Conservation (phyloP, 53 echinoderm and acorn worm genomes). For the Patiria pectinifera region DNA sequence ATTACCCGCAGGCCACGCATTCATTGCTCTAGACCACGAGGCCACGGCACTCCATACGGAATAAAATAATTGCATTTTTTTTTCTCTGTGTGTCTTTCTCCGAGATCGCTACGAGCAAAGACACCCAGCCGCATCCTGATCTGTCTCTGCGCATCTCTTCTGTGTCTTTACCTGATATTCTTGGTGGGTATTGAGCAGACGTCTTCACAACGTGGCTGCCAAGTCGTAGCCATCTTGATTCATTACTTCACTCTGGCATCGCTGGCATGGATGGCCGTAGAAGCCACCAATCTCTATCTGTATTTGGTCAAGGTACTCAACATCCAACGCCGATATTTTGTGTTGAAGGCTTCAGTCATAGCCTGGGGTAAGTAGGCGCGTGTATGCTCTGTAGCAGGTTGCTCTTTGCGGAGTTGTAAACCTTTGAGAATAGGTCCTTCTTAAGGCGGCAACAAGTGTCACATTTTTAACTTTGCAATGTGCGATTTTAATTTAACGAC, state of each 20-base stretch:
- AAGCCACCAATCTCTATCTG: conserved; percentile 54
- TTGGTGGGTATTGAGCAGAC: conserved; percentile 57
- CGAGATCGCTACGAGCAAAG: conserved; percentile 49
- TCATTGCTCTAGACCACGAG: too few species aligned
- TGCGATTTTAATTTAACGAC: too few species aligned
- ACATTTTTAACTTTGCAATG: too few species aligned
- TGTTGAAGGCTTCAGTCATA: conserved; percentile 35
- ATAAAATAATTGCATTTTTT: not conserved
- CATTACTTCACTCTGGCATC: conserved; percentile 60
- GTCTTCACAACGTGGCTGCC: conserved; percentile 15
- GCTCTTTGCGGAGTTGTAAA: not conserved
- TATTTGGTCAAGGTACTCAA: conserved; percentile 53
- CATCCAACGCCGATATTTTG: not conserved
- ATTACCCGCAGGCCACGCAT: too few species aligned
- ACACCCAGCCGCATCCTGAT: conserved; percentile 50
- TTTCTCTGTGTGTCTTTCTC: not conserved
- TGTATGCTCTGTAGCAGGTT: not conserved
- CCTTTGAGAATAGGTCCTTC: too few species aligned
- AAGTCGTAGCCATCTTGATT: conserved; percentile 43
- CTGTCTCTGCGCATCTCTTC: conserved; percentile 31
- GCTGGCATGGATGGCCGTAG: conserved; percentile 63
- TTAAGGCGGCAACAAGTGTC: too few species aligned
- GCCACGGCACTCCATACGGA: too few species aligned
- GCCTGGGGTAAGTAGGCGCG: conserved; percentile 47
- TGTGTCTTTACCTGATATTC: conserved; percentile 63